Conservation (phyloP, 2,888 invertebrate genomes). For the Thalpophila matura region DNA sequence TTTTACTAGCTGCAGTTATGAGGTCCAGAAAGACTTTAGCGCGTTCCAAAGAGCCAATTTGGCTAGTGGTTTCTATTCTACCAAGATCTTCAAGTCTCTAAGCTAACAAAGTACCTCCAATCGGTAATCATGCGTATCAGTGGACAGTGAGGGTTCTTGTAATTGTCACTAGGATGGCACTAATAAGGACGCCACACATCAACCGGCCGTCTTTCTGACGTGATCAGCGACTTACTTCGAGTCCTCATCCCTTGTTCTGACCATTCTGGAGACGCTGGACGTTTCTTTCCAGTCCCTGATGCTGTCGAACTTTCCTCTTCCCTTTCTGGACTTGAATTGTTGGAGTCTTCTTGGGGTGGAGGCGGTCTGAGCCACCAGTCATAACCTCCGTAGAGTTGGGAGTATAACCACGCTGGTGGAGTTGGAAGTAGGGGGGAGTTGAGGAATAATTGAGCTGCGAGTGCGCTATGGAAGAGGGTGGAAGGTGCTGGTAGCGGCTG, state of each 20-base stretch:
- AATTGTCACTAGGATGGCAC: conserved; percentile 39
- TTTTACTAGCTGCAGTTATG: not conserved
- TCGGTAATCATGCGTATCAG: conserved; percentile 37
- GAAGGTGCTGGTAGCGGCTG: conserved; percentile 87
- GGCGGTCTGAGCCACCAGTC: conserved; percentile 93
- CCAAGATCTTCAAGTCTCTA: not conserved
- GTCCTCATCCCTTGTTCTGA: conserved; percentile 84
- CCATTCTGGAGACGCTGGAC: conserved; percentile 90
- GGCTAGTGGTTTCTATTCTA: too few species aligned
- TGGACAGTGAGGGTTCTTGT: conserved; percentile 39
- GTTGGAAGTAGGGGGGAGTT: conserved; percentile 94
- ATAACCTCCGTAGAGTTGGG: conserved; percentile 93
- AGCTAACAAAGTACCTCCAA: conserved; percentile 1
- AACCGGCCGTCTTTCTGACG: conserved; percentile 89
- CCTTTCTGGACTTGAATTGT: conserved; percentile 83
- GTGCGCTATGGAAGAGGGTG: conserved; percentile 85
- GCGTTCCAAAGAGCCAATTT: not conserved
- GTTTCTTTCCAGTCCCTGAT: conserved; percentile 85
- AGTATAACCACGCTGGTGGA: conserved; percentile 95
- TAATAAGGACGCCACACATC: conserved; percentile 96
- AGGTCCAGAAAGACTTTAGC: not conserved
- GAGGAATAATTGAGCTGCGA: conserved; percentile 93
- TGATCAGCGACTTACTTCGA: conserved; percentile 84
- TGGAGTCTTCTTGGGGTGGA: conserved; percentile 83
- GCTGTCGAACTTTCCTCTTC: conserved; percentile 83